Base-by-base conservation (phyloP, 2,113 vertebrate species). In the Peromyscus leucopus region DNA sequence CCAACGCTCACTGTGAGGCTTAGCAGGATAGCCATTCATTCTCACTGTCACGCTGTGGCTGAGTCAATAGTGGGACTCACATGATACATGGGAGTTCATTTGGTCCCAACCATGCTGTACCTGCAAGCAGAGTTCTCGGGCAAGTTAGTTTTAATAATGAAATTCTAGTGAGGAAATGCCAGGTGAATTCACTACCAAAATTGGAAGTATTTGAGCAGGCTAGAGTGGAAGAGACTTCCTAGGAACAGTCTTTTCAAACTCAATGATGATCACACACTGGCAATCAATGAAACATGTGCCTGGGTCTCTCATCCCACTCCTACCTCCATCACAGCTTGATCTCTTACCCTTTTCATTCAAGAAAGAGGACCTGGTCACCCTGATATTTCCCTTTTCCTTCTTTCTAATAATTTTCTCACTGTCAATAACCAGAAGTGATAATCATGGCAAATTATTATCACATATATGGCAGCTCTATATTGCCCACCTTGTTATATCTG, bases 101-200 rank as follows among this genome's bases (percentile, higher is more conserved):
- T 96, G 13, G 63, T 91, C 80, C 91, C 89, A 86, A 91, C 0
- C 5, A 69, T 96, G 31, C 74, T 89, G 72, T 61, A 89, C 90
- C 95, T 97, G 69, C 82, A 84, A 91, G 92, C 55, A 15, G 89
- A 75, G 85, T 78, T 90, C 72, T 95, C 97, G 89, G 61, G 90
- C 93, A 82, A 67, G 82, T 96, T 97, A 96, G 92, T 96, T 98
- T 96, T 95, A 96, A 96, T 96, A 95, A 97, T 82, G 65, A 36
- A 69, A 48, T 91, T 97, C 85, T 89, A 82, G 85, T 93, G 90
- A 88, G 89, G 61, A 97, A 94, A 97, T 93, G 74, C 72, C 95
- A 95, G 63, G 82, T 67, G 82, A 97, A 92, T 89, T 96, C 95
- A 96, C 96, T 95, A 94, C 89, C 48, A 86, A 95, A 94, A 96